These are phyloP conservation scores for Leistus spinibarbis DNA, from an alignment of 2,888 invertebrate genomes.

Conservation along the genomic window DNA sequence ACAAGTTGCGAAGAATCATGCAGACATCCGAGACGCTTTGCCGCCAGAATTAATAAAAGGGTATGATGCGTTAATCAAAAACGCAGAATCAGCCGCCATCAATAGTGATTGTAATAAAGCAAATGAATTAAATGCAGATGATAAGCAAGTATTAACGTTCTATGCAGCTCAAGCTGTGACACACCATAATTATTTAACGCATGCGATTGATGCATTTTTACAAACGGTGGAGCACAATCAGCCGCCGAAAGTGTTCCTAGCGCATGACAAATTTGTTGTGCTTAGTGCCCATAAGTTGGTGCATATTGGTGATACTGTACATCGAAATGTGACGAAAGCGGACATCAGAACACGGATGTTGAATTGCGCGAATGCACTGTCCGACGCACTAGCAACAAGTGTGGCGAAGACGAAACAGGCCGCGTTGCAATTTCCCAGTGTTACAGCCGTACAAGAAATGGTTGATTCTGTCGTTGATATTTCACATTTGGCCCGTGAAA, in stretches of 20 bases:
- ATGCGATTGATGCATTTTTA: slow-evolving; percentile 91
- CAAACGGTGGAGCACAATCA: slow-evolving; percentile 91
- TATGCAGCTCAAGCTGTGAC: slow-evolving; percentile 87
- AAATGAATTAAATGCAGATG: slow-evolving; percentile 70
- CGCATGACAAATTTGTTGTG: slow-evolving; percentile 93
- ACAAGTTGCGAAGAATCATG: slow-evolving; percentile 71
- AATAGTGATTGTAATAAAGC: slow-evolving; percentile 59
- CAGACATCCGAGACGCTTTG: slow-evolving; percentile 73
- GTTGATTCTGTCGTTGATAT: slow-evolving; percentile 88
- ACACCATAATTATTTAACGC: slow-evolving; percentile 82
- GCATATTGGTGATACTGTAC: slow-evolving; percentile 92
- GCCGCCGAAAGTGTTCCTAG: slow-evolving; percentile 91
- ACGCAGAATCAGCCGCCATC: slow-evolving; percentile 69
- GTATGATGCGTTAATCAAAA: slow-evolving; percentile 76
- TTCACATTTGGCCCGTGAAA: slow-evolving; percentile 80
- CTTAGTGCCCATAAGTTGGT: slow-evolving; percentile 92
- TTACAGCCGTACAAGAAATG: slow-evolving; percentile 90
- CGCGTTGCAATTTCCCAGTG: slow-evolving; percentile 90
- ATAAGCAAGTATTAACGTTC: slow-evolving; percentile 82
- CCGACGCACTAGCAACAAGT: slow-evolving; percentile 79
- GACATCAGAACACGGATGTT: slow-evolving; percentile 75
- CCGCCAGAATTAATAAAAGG: slow-evolving; percentile 76
- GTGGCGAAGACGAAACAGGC: slow-evolving; percentile 90
- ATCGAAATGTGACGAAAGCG: slow-evolving; percentile 79
- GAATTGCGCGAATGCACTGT: slow-evolving; percentile 78